Evolutionary conservation across 2,888 invertebrate species (phyloP).

Genomic region (Odontocolon sp.): DNA sequence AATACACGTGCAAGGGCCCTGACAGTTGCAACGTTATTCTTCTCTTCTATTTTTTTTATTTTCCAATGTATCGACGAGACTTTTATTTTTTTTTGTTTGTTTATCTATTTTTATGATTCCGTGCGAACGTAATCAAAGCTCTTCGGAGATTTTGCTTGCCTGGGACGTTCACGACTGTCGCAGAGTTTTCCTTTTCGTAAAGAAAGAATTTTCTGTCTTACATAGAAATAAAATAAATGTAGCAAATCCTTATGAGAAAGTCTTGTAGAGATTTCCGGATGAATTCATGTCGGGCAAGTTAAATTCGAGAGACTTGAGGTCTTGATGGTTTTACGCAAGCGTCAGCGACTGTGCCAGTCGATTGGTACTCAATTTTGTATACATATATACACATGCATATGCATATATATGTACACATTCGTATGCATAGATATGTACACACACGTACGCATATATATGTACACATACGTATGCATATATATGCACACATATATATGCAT

Average conservation of each 20-base stretch:
- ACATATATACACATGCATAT: background rate
- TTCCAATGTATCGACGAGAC: slow-evolving; percentile 1
- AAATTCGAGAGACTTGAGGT: background rate
- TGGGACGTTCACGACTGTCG: slow-evolving; percentile 19
- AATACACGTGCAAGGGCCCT: slow-evolving; percentile 34
- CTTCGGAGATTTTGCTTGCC: slow-evolving; percentile 33
- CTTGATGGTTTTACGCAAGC: background rate
- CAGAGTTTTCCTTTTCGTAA: slow-evolving; percentile 43
- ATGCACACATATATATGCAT: background rate
- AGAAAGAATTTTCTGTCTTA: slow-evolving; percentile 22
- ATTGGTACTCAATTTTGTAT: slow-evolving; percentile 1
- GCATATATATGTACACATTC: background rate
- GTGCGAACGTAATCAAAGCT: background rate
- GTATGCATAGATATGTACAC: background rate
- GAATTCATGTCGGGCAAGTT: too few relatives aligned
- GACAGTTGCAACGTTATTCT: background rate
- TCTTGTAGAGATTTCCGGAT: too few relatives aligned
- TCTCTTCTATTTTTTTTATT: slow-evolving; percentile 2
- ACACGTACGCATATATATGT: background rate
- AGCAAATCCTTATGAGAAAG: background rate
- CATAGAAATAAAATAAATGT: background rate
- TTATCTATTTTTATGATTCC: background rate
- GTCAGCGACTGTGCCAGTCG: slow-evolving; percentile 3
- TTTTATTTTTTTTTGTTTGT: background rate
- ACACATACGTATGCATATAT: background rate